Evolutionary conservation across 2,797 vertebrate species (phyloP), one percentile per base, ranked within the genome.

Genomic region (Synaphobranchus kaupii): DNA sequence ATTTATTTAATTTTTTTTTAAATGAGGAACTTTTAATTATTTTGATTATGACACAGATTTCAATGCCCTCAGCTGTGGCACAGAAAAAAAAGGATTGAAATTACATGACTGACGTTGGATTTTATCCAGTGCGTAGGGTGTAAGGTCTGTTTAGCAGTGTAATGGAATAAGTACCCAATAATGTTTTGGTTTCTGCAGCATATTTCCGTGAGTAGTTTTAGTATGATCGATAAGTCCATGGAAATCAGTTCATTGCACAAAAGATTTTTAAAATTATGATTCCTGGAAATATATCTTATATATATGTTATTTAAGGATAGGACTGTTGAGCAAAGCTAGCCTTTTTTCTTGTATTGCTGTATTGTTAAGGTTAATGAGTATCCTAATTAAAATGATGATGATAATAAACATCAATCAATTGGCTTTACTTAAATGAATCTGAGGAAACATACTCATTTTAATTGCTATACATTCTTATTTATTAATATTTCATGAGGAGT

Each of bases 71-170:
- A 81, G 85, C 88, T 86, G 83, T 81, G 87, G 83, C n/a, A 66
- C 73, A 28, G 25, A 85, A 76, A 85, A 58, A 87, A 85, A 87
- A 88, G 83, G 50, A 39, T 85, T 89, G 3, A 90, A 44, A 92
- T 93, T 93, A 85, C 63, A 56, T 92, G 90, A 94, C 6, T 91
- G 66, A 90, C 88, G 89, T 82, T 90, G 83, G 89, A 90, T 91
- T 0, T 87, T 66, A 90, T 89, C 88, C 84, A 39, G 15, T 56
- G 39, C 31, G 83, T 92, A 83, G n/a, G 48, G 63, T 87, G 15
- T 9, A n/a, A 52, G 6, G 47, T 89, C 47, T 39, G 20, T 48
- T n/a, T n/a, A 87, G 88, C 83, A 88, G 39, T 87, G 68, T 52
- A 85, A 80, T 85, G 81, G 66, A 50, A 63, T 86, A 44, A 73